Conservation (phyloP, 2,113 vertebrate species). For the Dipodomys merriami region DNA sequence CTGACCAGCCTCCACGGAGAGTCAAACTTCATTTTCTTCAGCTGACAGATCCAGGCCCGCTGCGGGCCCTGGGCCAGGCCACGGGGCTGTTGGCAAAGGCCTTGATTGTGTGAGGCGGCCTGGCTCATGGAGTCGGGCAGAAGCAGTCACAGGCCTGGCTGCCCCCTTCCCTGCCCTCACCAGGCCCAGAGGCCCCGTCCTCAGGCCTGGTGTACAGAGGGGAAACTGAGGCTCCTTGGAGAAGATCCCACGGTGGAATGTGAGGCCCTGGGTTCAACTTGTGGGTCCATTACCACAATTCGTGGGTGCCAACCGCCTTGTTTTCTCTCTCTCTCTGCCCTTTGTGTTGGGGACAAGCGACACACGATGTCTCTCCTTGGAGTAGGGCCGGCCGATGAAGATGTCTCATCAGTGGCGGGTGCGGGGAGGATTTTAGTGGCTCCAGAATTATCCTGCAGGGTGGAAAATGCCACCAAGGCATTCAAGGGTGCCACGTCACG, state of each 20-base stretch:
- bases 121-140: fast-evolving
- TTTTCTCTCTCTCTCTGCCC: not conserved
- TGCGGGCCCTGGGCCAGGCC: constrained; percentile 29
- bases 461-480: not conserved
- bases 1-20: not conserved
- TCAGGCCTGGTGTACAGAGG: not conserved
- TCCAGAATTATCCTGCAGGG: not conserved
- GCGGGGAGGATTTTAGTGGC: not conserved
- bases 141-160: not conserved
- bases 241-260: too few relatives aligned
- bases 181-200: not conserved
- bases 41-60: not conserved
- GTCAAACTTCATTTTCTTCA: constrained; percentile 62
- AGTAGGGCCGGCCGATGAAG: not conserved
- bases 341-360: not conserved
- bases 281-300: too few relatives aligned
- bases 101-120: not conserved
- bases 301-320: too few relatives aligned
- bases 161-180: not conserved
- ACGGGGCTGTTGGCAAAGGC: not conserved
- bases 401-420: not conserved
- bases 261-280: not conserved
- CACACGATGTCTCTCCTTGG: not conserved
- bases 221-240: not conserved
- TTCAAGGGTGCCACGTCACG: not conserved